A percentile compares a stretch with the other conserved stretches of the same genome.
Evolutionary conservation across 2,888 invertebrate species (phyloP).

Genomic region (Conchocele bisecta): DNA sequence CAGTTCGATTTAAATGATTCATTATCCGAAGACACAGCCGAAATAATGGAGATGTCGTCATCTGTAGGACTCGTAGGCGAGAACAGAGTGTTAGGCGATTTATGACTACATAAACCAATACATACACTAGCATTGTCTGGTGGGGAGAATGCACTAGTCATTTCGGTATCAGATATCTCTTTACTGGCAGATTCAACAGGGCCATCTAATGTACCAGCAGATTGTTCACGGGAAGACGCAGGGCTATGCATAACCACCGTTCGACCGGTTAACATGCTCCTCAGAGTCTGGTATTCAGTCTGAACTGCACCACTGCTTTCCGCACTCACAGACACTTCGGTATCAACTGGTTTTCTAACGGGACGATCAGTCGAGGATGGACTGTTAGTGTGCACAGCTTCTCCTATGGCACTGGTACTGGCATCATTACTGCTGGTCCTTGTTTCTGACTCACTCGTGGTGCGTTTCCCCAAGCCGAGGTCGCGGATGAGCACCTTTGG

Average conservation of each 20-base stretch:
- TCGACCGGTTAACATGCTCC: slow-evolving; percentile 2
- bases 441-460: not conserved
- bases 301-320: slow-evolving; percentile 3
- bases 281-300: slow-evolving; percentile 10
- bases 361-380: slow-evolving; percentile 1
- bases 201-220: not conserved
- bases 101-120: too few relatives aligned
- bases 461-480: not conserved
- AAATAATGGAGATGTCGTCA: slow-evolving; percentile 59
- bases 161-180: too few relatives aligned
- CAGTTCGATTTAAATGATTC: slow-evolving; percentile 47
- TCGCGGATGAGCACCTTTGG: slow-evolving; percentile 27
- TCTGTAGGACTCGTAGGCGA: too few relatives aligned
- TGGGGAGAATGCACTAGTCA: too few relatives aligned
- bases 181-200: too few relatives aligned
- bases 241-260: not conserved
- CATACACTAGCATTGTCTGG: too few relatives aligned
- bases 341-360: not conserved
- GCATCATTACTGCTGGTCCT: not conserved
- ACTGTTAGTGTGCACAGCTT: too few relatives aligned
- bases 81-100: too few relatives aligned
- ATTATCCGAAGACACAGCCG: slow-evolving; percentile 65
- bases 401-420: not conserved
- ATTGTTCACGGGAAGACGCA: not conserved
- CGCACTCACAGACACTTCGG: not conserved